A percentile compares a stretch with the other conserved stretches of the same genome.
These are phyloP conservation scores for Saturnia japonica DNA, from an alignment of 2,888 invertebrate genomes.

Conservation along the genomic window DNA sequence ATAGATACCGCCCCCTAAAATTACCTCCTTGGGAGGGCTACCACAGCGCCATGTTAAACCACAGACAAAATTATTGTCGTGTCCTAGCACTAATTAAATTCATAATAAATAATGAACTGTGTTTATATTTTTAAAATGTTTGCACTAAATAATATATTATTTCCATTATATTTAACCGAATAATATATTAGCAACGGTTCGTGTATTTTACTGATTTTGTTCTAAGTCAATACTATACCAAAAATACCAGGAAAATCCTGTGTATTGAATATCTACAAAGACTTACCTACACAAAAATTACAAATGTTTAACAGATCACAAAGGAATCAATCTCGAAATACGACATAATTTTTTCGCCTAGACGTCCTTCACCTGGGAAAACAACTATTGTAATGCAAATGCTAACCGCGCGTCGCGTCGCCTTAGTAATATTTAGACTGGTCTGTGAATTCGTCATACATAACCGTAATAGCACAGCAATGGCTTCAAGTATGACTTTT, in stretches of 20 bases:
- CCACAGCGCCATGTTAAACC: too few species aligned
- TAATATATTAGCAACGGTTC: neutral
- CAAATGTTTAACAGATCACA: conserved; percentile 9
- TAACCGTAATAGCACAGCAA: conserved; percentile 12
- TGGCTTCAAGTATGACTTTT: neutral
- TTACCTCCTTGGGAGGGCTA: too few species aligned
- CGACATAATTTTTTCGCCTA: conserved; percentile 15
- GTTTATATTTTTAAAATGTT: too few species aligned
- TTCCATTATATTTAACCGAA: neutral
- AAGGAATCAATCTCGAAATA: conserved; percentile 10
- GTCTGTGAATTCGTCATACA: conserved; percentile 14
- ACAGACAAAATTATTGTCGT: too few species aligned
- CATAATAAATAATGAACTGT: too few species aligned
- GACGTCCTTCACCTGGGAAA: conserved; percentile 24
- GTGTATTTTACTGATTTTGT: neutral
- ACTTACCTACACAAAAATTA: neutral
- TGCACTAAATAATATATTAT: neutral
- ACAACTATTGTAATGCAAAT: conserved; percentile 26
- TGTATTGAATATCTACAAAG: neutral
- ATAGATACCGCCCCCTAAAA: too few species aligned
- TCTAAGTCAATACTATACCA: neutral
- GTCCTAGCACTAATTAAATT: too few species aligned
- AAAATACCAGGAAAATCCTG: neutral
- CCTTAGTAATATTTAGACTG: conserved; percentile 14
- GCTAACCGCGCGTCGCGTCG: conserved; percentile 12